A percentile compares a stretch with the other conserved stretches of the same genome.
Evolutionary conservation across 1,140 invertebrate species (phyloP).

Genomic region (Bombus confusus): DNA sequence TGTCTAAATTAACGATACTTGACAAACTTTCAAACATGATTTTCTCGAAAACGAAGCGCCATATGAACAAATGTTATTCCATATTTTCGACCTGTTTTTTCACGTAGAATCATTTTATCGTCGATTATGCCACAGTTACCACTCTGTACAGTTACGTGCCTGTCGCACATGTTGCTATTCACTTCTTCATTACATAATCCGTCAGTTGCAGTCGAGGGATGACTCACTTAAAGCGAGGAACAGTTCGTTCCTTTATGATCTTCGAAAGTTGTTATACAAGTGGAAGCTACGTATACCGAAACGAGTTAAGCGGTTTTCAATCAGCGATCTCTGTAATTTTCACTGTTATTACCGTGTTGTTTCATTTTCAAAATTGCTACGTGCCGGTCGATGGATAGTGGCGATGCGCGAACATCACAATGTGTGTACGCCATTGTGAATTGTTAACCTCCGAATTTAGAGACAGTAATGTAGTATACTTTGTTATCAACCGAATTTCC

Average conservation of each 20-base stretch:
- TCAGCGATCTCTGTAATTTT: neutral
- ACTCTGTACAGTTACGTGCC: neutral
- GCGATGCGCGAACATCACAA: neutral
- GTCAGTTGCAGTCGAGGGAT: neutral
- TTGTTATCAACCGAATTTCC: neutral
- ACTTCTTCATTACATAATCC: conserved; percentile 8
- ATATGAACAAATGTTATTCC: too few relatives aligned
- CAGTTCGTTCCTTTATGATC: conserved; percentile 4
- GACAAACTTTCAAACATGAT: too few relatives aligned
- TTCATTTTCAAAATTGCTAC: neutral
- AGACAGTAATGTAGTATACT: too few relatives aligned
- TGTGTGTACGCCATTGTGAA: neutral
- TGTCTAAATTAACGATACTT: too few relatives aligned
- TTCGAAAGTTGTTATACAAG: neutral
- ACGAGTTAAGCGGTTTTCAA: neutral
- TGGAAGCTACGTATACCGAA: neutral
- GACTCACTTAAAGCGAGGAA: neutral
- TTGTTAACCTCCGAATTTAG: neutral
- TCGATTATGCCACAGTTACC: neutral
- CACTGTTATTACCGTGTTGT: neutral
- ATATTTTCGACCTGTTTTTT: too few relatives aligned
- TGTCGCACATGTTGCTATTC: neutral
- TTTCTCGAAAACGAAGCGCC: too few relatives aligned
- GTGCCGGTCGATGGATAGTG: too few relatives aligned
- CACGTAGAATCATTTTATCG: too few relatives aligned